phyloP scores from a whole-genome alignment of 2,797 vertebrate genomes.

The Adrianichthys oophorus region DNA sequence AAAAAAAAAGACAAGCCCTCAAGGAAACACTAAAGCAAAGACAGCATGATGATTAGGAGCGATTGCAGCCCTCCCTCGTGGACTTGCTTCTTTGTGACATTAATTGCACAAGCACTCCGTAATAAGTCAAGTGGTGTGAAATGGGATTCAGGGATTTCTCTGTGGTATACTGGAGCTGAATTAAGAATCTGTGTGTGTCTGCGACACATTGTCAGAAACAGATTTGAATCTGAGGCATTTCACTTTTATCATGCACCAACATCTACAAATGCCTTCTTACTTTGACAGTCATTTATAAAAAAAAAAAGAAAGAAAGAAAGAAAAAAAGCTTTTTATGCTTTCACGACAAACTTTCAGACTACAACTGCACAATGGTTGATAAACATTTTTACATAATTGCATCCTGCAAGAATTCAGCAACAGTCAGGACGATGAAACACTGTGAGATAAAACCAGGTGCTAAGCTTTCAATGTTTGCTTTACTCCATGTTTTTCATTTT shows the following conservation, averaged over 20 bases:
- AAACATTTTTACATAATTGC: no score
- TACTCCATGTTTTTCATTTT: conserved; percentile 5
- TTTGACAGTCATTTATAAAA: no score
- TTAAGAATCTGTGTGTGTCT: background rate
- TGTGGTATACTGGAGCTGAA: background rate
- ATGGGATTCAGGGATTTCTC: conserved; percentile 9
- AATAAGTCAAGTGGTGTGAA: conserved; percentile 30
- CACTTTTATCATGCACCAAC: background rate
- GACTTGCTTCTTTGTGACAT: conserved; percentile 21
- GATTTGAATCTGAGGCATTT: conserved; percentile 4
- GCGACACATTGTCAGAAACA: conserved; percentile 5
- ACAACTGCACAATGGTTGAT: no score
- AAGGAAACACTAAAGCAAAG: conserved; percentile 37
- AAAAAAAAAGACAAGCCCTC: conserved; percentile 23
- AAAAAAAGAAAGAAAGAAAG: no score
- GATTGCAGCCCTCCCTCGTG: conserved; percentile 15
- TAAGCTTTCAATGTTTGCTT: conserved; percentile 12
- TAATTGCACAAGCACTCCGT: conserved; percentile 16
- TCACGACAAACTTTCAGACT: no score
- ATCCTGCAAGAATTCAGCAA: conserved; percentile 7
- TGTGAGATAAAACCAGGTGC: conserved; percentile 36
- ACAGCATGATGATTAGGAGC: conserved; percentile 26
- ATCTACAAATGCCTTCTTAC: no score
- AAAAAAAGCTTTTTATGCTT: no score
- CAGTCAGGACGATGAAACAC: conserved; percentile 32